These are phyloP conservation scores for Chirona hameri DNA, from an alignment of 2,888 invertebrate species.

Conservation along the genomic window DNA sequence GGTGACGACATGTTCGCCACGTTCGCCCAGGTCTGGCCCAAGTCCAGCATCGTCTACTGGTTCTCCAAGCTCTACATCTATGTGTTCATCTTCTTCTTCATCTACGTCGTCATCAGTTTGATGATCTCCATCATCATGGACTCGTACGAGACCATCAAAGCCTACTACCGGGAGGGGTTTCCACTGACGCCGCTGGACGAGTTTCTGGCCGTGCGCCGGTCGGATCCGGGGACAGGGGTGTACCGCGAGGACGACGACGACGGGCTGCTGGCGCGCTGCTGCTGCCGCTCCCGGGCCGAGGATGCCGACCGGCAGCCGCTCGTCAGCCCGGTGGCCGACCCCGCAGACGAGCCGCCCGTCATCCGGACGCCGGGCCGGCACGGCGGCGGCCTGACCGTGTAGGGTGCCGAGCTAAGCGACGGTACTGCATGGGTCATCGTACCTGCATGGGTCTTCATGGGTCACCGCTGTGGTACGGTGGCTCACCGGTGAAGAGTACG, in stretches of 20 bases:
- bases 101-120: slow-evolving; percentile 94
- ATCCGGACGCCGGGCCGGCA: neutral
- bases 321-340: neutral
- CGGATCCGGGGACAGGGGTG: neutral
- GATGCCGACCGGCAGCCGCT: neutral
- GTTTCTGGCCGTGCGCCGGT: slow-evolving; percentile 11
- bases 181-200: slow-evolving; percentile 30
- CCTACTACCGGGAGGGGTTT: slow-evolving; percentile 27
- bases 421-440: no score
- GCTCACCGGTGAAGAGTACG: no score
- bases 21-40: slow-evolving; percentile 83
- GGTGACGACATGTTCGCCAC: slow-evolving; percentile 99
- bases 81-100: slow-evolving; percentile 91
- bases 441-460: no score
- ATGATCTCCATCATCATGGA: slow-evolving; percentile 99
- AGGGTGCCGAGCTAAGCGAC: no score
- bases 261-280: neutral
- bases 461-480: no score
- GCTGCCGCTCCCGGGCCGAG: neutral
- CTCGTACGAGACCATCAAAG: slow-evolving; percentile 90
- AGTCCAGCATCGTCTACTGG: slow-evolving; percentile 82
- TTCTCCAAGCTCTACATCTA: slow-evolving; percentile 92
- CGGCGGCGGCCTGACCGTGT: neutral
- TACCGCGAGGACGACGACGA: slow-evolving; percentile 1
- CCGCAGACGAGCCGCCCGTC: neutral